Base-by-base conservation (phyloP, 2,113 vertebrate genomes). In the Colistium nudipinnis region DNA sequence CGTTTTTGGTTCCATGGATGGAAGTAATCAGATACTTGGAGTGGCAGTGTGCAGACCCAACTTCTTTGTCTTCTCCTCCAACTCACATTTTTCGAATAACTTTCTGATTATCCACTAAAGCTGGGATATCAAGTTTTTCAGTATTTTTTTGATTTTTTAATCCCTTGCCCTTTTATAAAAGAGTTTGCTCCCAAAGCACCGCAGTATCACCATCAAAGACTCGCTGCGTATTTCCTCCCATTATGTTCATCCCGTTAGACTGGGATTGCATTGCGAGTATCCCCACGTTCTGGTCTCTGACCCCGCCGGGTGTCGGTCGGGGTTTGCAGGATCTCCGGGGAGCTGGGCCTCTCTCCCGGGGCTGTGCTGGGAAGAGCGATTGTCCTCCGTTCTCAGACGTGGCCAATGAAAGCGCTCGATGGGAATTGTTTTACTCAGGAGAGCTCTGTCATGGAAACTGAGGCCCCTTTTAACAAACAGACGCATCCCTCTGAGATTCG, bases 401-500 rank as follows among this genome's bases (percentile, higher is more conserved):
- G 59, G 33, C 17, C 69, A 35, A 14, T 9, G 27, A 65, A 59
- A 71, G 49, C 30, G 10, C 24, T 52, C 61, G 45, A 65, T 81
- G 80, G 86, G 71, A 87, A 78, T 80, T 3, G 59, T 82, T 82
- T 65, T 53, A 55, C 83, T 74, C 78, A 12, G 25, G 71, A 74
- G 62, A 80, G 49, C 54, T 25, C 9, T 49, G 68, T 88, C 86
- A 85, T 88, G 87, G 86, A 82, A 90, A 89, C 78, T 13, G 20
- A 51, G 71, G 62, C 10, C 67, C n/a, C 70, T 68, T 70, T 69
- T 6, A 69, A 76, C 53, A 82, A 76, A 74, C 70, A 22, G 9
- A 17, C 45, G 10, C 0, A 0, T 75, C 67, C 57, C 69, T 53
- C 62, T 63, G 59, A 73, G 53, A 54, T 1, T 59, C 22, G 30